These are phyloP conservation scores for Calycopis cecrops DNA, from an alignment of 1,140 invertebrate species.

Conservation along the genomic window DNA sequence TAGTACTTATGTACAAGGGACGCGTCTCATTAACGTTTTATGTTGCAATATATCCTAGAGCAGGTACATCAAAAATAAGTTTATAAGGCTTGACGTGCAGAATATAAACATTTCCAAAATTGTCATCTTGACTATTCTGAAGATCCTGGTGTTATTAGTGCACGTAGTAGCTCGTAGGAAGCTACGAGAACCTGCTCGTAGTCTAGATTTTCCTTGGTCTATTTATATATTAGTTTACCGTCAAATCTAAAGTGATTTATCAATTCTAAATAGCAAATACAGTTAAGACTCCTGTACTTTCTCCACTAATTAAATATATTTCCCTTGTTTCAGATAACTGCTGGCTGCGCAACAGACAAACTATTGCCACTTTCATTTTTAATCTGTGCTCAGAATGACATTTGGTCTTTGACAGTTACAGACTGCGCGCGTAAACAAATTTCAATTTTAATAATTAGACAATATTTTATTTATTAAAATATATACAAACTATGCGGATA, in stretches of 20 bases:
- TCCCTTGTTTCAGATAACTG: slow-evolving; percentile 29
- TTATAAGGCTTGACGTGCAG: too few species aligned
- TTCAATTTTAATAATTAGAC: neutral
- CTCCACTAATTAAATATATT: slow-evolving; percentile 14
- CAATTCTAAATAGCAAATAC: slow-evolving; percentile 6
- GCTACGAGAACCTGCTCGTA: too few species aligned
- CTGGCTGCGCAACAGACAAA: slow-evolving; percentile 1
- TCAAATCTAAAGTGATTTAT: neutral
- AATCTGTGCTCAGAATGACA: slow-evolving; percentile 19
- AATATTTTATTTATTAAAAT: slow-evolving; percentile 3
- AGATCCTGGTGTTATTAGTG: too few species aligned
- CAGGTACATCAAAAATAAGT: too few species aligned
- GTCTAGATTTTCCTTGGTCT: too few species aligned
- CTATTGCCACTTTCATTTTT: slow-evolving; percentile 8
- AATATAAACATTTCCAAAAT: too few species aligned
- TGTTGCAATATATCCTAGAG: too few species aligned
- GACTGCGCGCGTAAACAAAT: slow-evolving; percentile 11
- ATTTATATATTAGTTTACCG: too few species aligned
- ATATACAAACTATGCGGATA: slow-evolving; percentile 49
- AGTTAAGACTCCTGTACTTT: slow-evolving; percentile 6
- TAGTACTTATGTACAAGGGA: too few species aligned
- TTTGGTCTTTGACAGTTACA: slow-evolving; percentile 14
- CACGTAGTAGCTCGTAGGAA: too few species aligned
- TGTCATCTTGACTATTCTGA: too few species aligned
- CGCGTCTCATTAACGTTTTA: too few species aligned